These are phyloP conservation scores for Coelinius sp. DNA, from an alignment of 2,888 invertebrate genomes.

Conservation along the genomic window DNA sequence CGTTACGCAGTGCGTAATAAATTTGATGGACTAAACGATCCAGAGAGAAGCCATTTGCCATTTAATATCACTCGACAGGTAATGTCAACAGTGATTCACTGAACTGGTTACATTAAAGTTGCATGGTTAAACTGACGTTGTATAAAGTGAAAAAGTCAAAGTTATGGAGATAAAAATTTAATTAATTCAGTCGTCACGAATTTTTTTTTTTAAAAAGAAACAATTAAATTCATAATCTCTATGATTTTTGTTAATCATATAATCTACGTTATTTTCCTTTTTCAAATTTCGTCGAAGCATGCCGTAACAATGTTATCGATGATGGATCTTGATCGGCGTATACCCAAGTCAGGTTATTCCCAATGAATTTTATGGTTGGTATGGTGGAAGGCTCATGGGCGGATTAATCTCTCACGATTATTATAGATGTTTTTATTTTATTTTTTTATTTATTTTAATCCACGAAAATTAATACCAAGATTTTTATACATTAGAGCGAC, in stretches of 20 bases:
- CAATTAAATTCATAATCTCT: not conserved
- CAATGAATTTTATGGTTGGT: slow-evolving; percentile 31
- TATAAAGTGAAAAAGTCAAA: no score
- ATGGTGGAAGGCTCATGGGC: slow-evolving; percentile 27
- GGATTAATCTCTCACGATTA: slow-evolving; percentile 26
- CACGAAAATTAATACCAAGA: slow-evolving; percentile 19
- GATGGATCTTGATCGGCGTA: slow-evolving; percentile 35
- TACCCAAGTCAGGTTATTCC: slow-evolving; percentile 20
- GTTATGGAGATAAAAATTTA: no score
- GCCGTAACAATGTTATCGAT: slow-evolving; percentile 35
- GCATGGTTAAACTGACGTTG: no score
- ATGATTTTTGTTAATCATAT: not conserved
- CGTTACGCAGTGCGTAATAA: slow-evolving; percentile 46
- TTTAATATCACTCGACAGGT: slow-evolving; percentile 22
- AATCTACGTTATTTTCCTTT: not conserved
- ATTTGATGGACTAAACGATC: slow-evolving; percentile 42
- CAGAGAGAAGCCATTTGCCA: slow-evolving; percentile 19
- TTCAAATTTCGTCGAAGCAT: slow-evolving; percentile 14
- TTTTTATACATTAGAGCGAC: slow-evolving; percentile 26
- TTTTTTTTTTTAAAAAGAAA: not conserved
- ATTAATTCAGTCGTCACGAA: no score
- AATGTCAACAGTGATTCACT: slow-evolving; percentile 30
- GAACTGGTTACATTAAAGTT: slow-evolving; percentile 27
- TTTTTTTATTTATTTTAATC: slow-evolving; percentile 11
- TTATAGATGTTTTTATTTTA: no score